Evolutionary conservation across 2,113 vertebrate species (phyloP), one percentile per base, ranked within the genome.

Genomic region (Danionella cerebrum): DNA sequence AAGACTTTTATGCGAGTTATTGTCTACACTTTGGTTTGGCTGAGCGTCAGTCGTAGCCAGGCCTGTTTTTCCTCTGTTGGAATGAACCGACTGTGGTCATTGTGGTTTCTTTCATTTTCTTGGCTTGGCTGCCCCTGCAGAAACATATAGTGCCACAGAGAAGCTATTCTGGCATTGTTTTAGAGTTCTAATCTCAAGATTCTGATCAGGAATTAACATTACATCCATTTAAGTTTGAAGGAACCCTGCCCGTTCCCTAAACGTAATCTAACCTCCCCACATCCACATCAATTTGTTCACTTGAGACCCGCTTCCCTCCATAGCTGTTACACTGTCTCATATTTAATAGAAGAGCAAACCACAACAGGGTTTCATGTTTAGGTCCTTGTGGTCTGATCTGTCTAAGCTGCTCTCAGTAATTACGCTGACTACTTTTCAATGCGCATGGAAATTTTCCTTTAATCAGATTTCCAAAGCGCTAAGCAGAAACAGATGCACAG

Each of bases 321-420:
- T 54, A 7, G 47, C 47, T 75, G 47, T 78, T 80, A 76, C 72
- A 79, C 67, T 65, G 67, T 45, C 72, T 72, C 33, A 58, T 66
- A 65, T 68, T 78, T 76, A 74, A 81, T 71, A 77, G 78, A 41
- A 63, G 58, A 63, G 29, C 47, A 74, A 82, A 72, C 71, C 67
- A 76, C 74, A 82, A 81, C 81, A 81, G 84, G 64, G 74, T 79
- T 84, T 82, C 80, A 78, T 73, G 33, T 77, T 73, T 57, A 51
- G 72, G 80, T 81, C 85, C 84, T 86, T 86, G 84, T 74, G 86
- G 84, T 83, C 79, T 82, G 73, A 52, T 80, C 76, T 66, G 67
- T 81, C 74, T 83, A 81, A 80, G 74, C 78, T 73, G 75, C 77
- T 84, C 51, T 21, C 72, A 66, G 78, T 83, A 81, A 74, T 87